A percentile compares a stretch with the other conserved stretches of the same genome.
Evolutionary conservation across 2,797 vertebrate genomes (phyloP).

Genomic region (Chaetodon trifasciatus): DNA sequence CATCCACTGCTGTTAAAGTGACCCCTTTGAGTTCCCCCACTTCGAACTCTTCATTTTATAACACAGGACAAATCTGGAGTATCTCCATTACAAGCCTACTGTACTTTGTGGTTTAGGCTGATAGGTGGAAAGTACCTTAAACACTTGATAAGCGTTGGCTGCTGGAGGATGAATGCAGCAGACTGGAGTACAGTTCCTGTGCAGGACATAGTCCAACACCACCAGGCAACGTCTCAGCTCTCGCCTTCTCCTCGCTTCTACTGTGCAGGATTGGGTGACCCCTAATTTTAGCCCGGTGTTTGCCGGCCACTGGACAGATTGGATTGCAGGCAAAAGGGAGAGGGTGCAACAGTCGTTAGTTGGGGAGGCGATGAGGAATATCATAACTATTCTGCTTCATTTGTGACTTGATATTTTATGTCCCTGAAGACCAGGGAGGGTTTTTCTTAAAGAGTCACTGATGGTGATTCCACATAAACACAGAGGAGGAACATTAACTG

Average conservation of each 20-base stretch:
- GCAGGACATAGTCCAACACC: slow-evolving; percentile 22
- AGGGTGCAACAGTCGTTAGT: background rate
- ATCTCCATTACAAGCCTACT: background rate
- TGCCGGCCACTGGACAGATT: slow-evolving; percentile 49
- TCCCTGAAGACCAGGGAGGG: background rate
- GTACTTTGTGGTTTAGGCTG: slow-evolving; percentile 3
- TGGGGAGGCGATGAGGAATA: slow-evolving; percentile 17
- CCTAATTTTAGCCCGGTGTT: slow-evolving; percentile 74
- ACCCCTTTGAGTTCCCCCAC: background rate
- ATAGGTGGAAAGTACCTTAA: slow-evolving; percentile 31
- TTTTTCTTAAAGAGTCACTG: background rate
- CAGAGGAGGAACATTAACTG: background rate
- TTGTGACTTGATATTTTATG: background rate
- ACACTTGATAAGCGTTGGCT: slow-evolving; percentile 12
- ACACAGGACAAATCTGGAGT: slow-evolving; percentile 1
- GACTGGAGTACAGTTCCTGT: slow-evolving; percentile 24
- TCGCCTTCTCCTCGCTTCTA: slow-evolving; percentile 15
- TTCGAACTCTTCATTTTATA: slow-evolving; percentile 5
- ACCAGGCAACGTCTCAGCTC: slow-evolving; percentile 17
- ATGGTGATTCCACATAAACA: background rate
- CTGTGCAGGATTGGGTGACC: slow-evolving; percentile 67
- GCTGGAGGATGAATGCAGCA: slow-evolving; percentile 14
- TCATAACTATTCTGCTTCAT: slow-evolving; percentile 10
- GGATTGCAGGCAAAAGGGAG: slow-evolving; percentile 59
- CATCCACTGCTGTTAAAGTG: slow-evolving; percentile 7